Percentiles rank a stretch among this genome's conserved stretches.
Evolutionary conservation across 2,888 invertebrate genomes (phyloP).

Genomic region (Thelaira solivaga): DNA sequence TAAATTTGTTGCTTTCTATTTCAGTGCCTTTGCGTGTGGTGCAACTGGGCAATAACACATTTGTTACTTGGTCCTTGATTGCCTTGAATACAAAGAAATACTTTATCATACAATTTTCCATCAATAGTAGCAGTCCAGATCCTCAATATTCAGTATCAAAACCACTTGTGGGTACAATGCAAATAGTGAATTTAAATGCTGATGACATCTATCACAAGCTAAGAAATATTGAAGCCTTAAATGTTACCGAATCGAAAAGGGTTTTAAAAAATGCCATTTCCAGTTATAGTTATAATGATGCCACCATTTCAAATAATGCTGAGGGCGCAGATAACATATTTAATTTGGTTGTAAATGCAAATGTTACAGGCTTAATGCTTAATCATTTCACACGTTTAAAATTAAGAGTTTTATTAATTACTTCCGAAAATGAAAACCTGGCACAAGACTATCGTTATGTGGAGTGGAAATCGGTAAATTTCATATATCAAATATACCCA

Average conservation of each 20-base stretch:
- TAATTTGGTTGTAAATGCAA: slow-evolving; percentile 73
- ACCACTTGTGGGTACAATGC: slow-evolving; percentile 68
- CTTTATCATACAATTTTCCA: slow-evolving; percentile 73
- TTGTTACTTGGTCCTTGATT: slow-evolving; percentile 73
- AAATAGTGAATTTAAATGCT: slow-evolving; percentile 68
- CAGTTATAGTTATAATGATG: slow-evolving; percentile 70
- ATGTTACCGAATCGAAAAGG: slow-evolving; percentile 65
- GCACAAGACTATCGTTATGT: slow-evolving; percentile 75
- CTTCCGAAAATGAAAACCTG: slow-evolving; percentile 73
- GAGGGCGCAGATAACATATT: slow-evolving; percentile 72
- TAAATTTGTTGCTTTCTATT: background rate
- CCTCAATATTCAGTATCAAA: slow-evolving; percentile 67
- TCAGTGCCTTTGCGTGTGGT: slow-evolving; percentile 71
- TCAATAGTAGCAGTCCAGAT: slow-evolving; percentile 72
- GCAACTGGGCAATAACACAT: slow-evolving; percentile 70
- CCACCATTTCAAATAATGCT: slow-evolving; percentile 64
- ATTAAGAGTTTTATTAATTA: slow-evolving; percentile 74
- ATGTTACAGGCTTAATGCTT: slow-evolving; percentile 75
- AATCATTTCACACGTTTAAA: slow-evolving; percentile 72
- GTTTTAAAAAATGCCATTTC: slow-evolving; percentile 70
- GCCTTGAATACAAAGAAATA: slow-evolving; percentile 72
- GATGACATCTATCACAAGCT: slow-evolving; percentile 70
- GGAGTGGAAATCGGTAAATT: slow-evolving; percentile 76
- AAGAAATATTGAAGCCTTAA: slow-evolving; percentile 67
- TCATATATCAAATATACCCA: background rate